Evolutionary conservation across 2,113 vertebrate genomes (phyloP).

Genomic region (Theropithecus gelada): DNA sequence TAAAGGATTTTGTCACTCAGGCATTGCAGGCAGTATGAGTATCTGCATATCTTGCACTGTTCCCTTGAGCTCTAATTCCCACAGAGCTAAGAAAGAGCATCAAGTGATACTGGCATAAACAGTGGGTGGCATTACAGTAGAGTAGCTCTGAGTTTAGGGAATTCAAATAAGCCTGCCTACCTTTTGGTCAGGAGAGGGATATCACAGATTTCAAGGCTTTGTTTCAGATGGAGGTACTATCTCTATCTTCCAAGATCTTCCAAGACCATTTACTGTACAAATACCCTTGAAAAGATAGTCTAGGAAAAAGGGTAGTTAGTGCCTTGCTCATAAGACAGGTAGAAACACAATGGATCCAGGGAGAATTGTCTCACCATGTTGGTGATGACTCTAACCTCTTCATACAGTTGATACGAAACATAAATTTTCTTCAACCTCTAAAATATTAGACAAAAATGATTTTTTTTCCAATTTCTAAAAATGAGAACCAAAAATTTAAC

Average conservation of each 20-base stretch:
- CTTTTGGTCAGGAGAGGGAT: not conserved
- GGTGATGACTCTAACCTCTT: not conserved
- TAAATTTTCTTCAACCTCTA: not conserved
- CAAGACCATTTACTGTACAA: not conserved
- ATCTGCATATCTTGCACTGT: not conserved
- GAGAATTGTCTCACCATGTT: not conserved
- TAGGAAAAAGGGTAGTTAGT: not conserved
- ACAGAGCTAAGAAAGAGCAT: not conserved
- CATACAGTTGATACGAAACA: not conserved
- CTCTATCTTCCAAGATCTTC: not conserved
- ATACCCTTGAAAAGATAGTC: not conserved
- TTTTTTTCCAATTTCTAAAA: slow-evolving; percentile 8
- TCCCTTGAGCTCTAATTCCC: not conserved
- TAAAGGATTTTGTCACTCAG: not conserved
- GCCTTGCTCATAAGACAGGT: not conserved
- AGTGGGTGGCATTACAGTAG: not conserved
- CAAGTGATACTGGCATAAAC: not conserved
- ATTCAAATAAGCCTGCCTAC: not conserved
- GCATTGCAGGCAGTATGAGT: not conserved
- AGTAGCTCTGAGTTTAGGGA: not conserved
- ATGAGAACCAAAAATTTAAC: not conserved
- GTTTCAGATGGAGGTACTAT: not conserved
- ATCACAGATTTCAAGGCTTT: not conserved
- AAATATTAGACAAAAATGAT: not conserved
- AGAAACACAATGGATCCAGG: not conserved